phyloP scores from a whole-genome alignment of 2,113 vertebrate genomes.

The Cyphomyrus plagiostoma region DNA sequence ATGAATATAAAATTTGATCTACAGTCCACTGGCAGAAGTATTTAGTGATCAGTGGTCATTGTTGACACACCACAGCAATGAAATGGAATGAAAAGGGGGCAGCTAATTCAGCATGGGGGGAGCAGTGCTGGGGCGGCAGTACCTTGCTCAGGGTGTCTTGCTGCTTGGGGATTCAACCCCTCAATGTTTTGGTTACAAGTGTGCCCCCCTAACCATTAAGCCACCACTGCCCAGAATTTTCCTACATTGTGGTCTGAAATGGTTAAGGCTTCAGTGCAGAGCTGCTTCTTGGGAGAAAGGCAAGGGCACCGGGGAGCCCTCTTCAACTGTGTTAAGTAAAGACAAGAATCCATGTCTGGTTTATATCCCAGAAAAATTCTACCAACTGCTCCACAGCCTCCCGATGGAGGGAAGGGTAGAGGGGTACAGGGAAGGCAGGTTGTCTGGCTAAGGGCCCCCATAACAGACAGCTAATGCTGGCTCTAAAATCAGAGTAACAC shows the following conservation, averaged over 20 bases:
- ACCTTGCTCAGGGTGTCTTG: no score
- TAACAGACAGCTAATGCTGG: neutral
- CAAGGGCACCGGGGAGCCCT: neutral
- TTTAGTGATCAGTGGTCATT: neutral
- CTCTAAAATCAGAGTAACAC: neutral
- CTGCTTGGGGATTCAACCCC: no score
- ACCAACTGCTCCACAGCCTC: neutral
- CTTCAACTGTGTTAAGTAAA: neutral
- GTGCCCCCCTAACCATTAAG: no score
- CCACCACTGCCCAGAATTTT: neutral
- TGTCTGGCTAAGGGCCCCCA: neutral
- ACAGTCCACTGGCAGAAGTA: neutral
- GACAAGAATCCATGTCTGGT: neutral
- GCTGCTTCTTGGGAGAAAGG: neutral
- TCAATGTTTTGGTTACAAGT: no score
- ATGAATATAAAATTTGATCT: neutral
- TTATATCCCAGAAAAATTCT: neutral
- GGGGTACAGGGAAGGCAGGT: neutral
- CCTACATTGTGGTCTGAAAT: neutral
- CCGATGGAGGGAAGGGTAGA: neutral
- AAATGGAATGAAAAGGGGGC: no score
- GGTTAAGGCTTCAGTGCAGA: neutral
- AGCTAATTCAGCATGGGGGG: no score
- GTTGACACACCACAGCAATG: no score
- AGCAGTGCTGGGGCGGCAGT: no score